Evolutionary conservation across 1,140 invertebrate species (phyloP).

Genomic region (Drosophila novamexicana): DNA sequence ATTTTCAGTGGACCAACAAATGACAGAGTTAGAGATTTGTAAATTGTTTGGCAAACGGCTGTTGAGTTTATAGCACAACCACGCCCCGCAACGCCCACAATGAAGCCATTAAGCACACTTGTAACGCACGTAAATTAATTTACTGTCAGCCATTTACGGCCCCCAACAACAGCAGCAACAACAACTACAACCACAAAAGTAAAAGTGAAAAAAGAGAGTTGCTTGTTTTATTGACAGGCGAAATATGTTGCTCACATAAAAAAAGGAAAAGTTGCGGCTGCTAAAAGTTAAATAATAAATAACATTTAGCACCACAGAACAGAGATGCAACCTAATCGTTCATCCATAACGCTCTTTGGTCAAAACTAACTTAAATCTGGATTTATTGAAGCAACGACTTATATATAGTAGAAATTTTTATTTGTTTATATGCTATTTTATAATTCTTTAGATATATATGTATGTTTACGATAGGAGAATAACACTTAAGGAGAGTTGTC

Average conservation of each 20-base stretch:
- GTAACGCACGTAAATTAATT: slow-evolving; percentile 80
- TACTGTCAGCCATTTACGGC: slow-evolving; percentile 73
- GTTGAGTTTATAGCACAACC: slow-evolving; percentile 28
- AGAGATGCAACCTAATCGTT: slow-evolving; percentile 63
- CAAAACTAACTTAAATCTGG: slow-evolving; percentile 30
- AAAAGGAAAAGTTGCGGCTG: slow-evolving; percentile 57
- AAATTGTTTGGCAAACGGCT: slow-evolving; percentile 25
- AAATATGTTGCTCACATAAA: slow-evolving; percentile 44
- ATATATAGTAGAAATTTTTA: background rate
- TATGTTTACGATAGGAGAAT: no score
- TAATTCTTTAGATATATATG: background rate
- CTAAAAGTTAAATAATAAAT: slow-evolving; percentile 79
- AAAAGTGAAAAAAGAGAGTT: slow-evolving; percentile 43
- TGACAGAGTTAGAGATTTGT: slow-evolving; percentile 53
- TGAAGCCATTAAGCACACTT: slow-evolving; percentile 70
- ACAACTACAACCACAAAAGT: slow-evolving; percentile 9
- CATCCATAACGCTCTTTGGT: slow-evolving; percentile 34
- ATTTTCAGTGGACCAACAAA: slow-evolving; percentile 18
- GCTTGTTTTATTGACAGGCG: slow-evolving; percentile 67
- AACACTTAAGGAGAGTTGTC: no score
- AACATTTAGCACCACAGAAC: slow-evolving; percentile 67
- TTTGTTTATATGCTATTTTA: background rate
- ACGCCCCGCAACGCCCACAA: slow-evolving; percentile 37
- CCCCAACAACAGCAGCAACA: slow-evolving; percentile 13
- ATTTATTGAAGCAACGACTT: slow-evolving; percentile 47